These are phyloP conservation scores for Collichthys lucidus DNA, from an alignment of 2,113 vertebrate species.

Conservation along the genomic window DNA sequence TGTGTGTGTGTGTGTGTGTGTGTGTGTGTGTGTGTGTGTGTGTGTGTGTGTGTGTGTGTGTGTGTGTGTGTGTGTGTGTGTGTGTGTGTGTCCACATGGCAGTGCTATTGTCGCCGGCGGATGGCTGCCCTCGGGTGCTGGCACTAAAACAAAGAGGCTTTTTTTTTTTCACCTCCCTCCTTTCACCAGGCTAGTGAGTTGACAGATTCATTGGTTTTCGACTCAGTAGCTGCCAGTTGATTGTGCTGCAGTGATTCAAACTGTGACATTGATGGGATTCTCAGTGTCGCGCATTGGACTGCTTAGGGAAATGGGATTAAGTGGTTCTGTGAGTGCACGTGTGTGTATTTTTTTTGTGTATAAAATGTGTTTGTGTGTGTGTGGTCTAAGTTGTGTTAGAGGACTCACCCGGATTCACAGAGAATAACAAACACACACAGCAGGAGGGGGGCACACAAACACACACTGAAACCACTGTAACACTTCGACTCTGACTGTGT, in stretches of 20 bases:
- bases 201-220: constrained; percentile 75
- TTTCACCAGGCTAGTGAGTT: constrained; percentile 41
- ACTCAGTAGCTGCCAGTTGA: constrained; percentile 73
- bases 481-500: constrained; percentile 6
- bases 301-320: constrained; percentile 77
- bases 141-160: constrained; percentile 59
- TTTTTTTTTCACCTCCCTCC: background rate
- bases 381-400: constrained; percentile 55
- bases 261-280: constrained; percentile 76
- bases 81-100: constrained; percentile 37
- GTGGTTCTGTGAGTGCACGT: constrained; percentile 47
- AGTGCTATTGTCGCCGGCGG: constrained; percentile 50
- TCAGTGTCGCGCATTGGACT: constrained; percentile 66
- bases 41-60: too few species aligned
- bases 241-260: constrained; percentile 76
- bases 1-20: too few species aligned
- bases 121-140: constrained; percentile 53
- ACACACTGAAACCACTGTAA: background rate
- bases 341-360: constrained; percentile 52
- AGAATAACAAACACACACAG: constrained; percentile 50
- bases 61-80: background rate
- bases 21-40: too few species aligned
- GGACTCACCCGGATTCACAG: constrained; percentile 43
- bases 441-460: constrained; percentile 11
- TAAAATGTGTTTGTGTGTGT: constrained; percentile 53